A percentile compares a stretch with the other conserved stretches of the same genome.
These are phyloP conservation scores for Calcarius lapponicus DNA, from an alignment of 2,797 vertebrate species.

Conservation along the genomic window DNA sequence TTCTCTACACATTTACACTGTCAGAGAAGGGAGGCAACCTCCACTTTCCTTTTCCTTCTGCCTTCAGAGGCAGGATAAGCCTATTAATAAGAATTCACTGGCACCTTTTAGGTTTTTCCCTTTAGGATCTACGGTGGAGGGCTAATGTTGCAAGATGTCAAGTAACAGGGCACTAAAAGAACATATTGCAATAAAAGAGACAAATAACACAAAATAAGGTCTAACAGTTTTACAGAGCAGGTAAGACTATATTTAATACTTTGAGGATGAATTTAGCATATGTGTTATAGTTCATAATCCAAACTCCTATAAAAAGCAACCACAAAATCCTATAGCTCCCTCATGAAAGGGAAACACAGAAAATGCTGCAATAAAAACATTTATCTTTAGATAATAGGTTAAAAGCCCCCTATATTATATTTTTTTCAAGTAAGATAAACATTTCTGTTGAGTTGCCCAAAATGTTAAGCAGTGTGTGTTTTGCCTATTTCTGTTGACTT, in stretches of 20 bases:
- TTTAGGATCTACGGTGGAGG: neutral
- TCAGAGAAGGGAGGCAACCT: neutral
- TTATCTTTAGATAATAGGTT: neutral
- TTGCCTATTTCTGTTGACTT: constrained; percentile 41
- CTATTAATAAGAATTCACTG: neutral
- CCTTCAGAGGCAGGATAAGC: neutral
- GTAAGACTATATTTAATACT: neutral
- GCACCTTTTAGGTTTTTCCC: neutral
- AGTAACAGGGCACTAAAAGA: neutral
- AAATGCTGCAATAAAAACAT: constrained; percentile 6
- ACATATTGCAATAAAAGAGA: neutral
- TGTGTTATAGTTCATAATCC: neutral
- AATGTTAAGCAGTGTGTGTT: neutral
- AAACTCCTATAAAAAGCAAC: neutral
- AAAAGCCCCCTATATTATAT: neutral
- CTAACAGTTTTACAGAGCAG: neutral
- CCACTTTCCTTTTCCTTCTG: neutral
- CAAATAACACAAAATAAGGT: neutral
- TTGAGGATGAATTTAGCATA: neutral
- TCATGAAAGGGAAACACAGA: constrained; percentile 33
- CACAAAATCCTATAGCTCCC: neutral
- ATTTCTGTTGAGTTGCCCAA: neutral
- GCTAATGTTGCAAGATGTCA: neutral
- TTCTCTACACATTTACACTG: neutral
- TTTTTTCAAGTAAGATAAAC: constrained; percentile 31